Evolutionary conservation across 1,140 invertebrate species (phyloP).

Genomic region (Saccostrea cuccullata): DNA sequence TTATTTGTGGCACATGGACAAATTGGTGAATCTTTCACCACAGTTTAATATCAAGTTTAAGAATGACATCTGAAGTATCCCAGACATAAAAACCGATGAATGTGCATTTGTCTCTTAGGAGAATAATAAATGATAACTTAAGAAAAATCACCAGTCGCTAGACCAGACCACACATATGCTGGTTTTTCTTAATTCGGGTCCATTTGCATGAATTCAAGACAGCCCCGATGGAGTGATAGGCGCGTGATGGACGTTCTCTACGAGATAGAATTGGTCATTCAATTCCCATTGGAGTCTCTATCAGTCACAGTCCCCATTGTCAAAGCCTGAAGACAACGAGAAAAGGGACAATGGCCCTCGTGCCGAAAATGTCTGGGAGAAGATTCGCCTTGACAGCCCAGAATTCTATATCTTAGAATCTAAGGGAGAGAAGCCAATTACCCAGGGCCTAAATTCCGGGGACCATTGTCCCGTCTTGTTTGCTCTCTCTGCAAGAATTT

Average conservation of each 20-base stretch:
- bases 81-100: slow-evolving; percentile 7
- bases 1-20: neutral
- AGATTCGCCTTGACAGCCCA: neutral
- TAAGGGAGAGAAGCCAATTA: slow-evolving; percentile 11
- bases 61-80: neutral
- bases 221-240: neutral
- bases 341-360: neutral
- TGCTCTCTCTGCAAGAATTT: neutral
- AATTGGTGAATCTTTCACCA: neutral
- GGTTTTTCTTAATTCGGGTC: neutral
- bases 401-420: slow-evolving; percentile 10
- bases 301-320: neutral
- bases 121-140: neutral
- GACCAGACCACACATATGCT: neutral
- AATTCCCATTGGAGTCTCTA: neutral
- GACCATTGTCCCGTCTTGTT: neutral
- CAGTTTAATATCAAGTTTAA: neutral
- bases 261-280: slow-evolving; percentile 3
- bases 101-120: neutral
- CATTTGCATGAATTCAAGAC: neutral
- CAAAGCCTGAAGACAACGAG: neutral
- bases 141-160: neutral
- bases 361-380: slow-evolving; percentile 23
- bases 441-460: slow-evolving; percentile 12
- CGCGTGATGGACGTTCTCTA: neutral